These are phyloP conservation scores for Tinea pellionella DNA, from an alignment of 2,888 invertebrate species.

Conservation along the genomic window DNA sequence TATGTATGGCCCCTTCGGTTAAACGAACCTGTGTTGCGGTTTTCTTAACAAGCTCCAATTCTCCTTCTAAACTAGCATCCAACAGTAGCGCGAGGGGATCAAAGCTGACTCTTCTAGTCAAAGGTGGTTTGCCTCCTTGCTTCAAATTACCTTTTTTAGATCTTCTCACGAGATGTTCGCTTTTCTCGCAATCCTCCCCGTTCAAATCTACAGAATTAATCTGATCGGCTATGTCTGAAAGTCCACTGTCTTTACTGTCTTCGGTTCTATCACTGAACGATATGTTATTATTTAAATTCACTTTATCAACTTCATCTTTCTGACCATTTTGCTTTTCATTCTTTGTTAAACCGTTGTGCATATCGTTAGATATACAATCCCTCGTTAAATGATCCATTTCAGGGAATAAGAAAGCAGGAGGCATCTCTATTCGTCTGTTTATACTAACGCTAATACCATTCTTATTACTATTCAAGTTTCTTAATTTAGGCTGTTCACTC, in stretches of 20 bases:
- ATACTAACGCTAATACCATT: constrained; percentile 76
- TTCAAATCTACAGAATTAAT: constrained; percentile 62
- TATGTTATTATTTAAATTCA: constrained; percentile 33
- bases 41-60: constrained; percentile 95
- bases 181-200: constrained; percentile 65
- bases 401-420: constrained; percentile 83
- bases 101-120: constrained; percentile 91
- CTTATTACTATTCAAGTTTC: constrained; percentile 67
- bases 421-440: constrained; percentile 83
- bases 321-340: constrained; percentile 40
- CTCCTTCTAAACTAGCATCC: constrained; percentile 98
- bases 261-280: constrained; percentile 45
- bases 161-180: constrained; percentile 71
- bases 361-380: constrained; percentile 43
- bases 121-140: constrained; percentile 76
- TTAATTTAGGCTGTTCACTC: constrained; percentile 82
- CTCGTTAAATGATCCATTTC: constrained; percentile 75
- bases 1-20: neutral
- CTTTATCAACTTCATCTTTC: constrained; percentile 58
- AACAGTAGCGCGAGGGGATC: constrained; percentile 95
- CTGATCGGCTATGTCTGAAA: constrained; percentile 60
- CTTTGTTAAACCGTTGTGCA: constrained; percentile 33
- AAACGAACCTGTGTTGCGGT: constrained; percentile 84
- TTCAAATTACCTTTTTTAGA: constrained; percentile 86
- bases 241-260: constrained; percentile 48